These are phyloP conservation scores for Sepiola atlantica DNA, from an alignment of 2,888 invertebrate species.

Conservation along the genomic window DNA sequence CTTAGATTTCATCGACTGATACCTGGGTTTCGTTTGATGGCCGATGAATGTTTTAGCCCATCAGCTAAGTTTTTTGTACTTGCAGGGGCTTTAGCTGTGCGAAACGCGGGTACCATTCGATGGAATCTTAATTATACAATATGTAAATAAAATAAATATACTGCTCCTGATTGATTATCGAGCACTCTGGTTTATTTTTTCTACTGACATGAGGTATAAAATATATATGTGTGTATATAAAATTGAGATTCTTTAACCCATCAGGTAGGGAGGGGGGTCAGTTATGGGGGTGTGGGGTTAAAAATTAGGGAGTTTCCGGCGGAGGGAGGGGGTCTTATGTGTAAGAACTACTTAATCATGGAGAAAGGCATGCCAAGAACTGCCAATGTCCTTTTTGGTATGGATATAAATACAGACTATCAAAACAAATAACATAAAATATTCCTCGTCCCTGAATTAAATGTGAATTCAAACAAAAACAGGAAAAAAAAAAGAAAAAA, in stretches of 20 bases:
- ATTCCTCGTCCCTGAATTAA: neutral
- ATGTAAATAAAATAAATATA: too few species aligned
- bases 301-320: neutral
- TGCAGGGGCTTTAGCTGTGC: too few species aligned
- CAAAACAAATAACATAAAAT: neutral
- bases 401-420: neutral
- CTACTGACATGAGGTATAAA: neutral
- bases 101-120: too few species aligned
- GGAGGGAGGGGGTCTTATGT: neutral
- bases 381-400: neutral
- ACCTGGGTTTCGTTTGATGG: too few species aligned
- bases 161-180: too few species aligned
- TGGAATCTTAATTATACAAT: too few species aligned
- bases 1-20: too few species aligned
- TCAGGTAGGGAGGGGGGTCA: neutral
- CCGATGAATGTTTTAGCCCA: too few species aligned
- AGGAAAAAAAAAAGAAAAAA: too few species aligned
- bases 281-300: neutral
- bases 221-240: neutral
- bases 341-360: neutral
- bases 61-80: too few species aligned
- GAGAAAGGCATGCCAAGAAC: conserved; percentile 18
- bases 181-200: neutral
- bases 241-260: conserved; percentile 42
- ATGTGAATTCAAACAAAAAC: neutral